Conservation (phyloP, 2,113 vertebrate genomes). For the Aldabrachelys gigantea region DNA sequence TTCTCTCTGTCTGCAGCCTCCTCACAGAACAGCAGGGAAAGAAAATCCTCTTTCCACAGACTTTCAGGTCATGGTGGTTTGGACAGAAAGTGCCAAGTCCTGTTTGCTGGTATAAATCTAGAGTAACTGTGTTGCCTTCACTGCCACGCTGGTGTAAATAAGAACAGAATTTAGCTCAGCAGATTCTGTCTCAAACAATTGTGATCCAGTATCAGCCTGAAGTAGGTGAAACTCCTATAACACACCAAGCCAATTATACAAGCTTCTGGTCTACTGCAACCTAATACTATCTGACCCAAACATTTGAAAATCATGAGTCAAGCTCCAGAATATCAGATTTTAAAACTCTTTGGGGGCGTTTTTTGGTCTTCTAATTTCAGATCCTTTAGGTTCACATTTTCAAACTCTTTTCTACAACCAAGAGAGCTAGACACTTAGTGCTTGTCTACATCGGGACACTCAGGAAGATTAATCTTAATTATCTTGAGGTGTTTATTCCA, state of each 20-base stretch:
- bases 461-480: too few species aligned
- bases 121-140: accelerated
- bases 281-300: not conserved
- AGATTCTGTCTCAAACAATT: not conserved
- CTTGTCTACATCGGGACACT: too few species aligned
- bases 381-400: too few species aligned
- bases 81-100: not conserved
- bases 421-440: too few species aligned
- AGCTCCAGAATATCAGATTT: not conserved
- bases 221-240: not conserved
- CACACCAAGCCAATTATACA: not conserved
- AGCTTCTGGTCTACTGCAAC: not conserved
- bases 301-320: not conserved
- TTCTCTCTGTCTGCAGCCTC: slow-evolving; percentile 35
- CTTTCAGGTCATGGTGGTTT: slow-evolving; percentile 1
- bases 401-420: too few species aligned
- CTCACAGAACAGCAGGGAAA: slow-evolving; percentile 4
- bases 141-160: accelerated
- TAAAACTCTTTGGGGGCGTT: not conserved
- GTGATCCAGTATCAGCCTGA: not conserved
- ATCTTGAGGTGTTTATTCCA: too few species aligned
- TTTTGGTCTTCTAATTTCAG: not conserved
- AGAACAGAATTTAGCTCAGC: not conserved
- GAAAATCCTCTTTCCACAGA: slow-evolving; percentile 51
- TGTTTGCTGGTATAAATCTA: not conserved